Evolutionary conservation across 2,113 vertebrate species (phyloP).

Genomic region (Gymnocephalus cernua): DNA sequence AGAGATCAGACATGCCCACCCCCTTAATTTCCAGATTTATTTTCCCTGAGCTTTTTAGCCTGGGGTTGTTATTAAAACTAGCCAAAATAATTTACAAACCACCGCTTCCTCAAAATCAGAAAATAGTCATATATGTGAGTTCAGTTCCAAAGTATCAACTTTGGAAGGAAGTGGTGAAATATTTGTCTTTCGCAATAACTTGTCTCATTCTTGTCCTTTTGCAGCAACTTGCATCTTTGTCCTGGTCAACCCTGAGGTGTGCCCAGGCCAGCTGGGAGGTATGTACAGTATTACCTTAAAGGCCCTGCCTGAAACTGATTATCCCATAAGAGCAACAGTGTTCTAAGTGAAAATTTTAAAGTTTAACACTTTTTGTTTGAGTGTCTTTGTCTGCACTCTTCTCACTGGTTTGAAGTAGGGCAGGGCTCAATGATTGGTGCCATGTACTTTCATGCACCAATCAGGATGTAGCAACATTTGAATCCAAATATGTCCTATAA

Average conservation of each 20-base stretch:
- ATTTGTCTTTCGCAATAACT: background rate
- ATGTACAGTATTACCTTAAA: background rate
- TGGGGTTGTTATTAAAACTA: slow-evolving; percentile 28
- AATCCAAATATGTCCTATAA: background rate
- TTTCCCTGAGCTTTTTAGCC: slow-evolving; percentile 41
- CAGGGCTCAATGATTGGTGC: too few species aligned
- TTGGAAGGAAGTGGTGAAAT: slow-evolving; percentile 3
- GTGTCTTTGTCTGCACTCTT: background rate
- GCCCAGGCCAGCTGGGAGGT: background rate
- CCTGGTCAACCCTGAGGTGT: background rate
- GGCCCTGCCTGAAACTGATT: background rate
- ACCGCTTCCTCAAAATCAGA: slow-evolving; percentile 4
- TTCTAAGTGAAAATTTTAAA: background rate
- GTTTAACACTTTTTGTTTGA: background rate
- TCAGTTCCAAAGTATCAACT: background rate
- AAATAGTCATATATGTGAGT: background rate
- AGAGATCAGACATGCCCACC: slow-evolving; percentile 59
- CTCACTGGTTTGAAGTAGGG: background rate
- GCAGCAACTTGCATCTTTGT: background rate
- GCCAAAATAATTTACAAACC: slow-evolving; percentile 24
- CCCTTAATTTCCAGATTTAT: slow-evolving; percentile 47
- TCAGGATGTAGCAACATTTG: background rate
- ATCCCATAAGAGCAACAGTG: background rate
- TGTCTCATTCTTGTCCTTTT: background rate
- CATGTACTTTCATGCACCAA: too few species aligned